Evolutionary conservation across 2,797 vertebrate species (phyloP).

Genomic region (Chloroceryle amazona): DNA sequence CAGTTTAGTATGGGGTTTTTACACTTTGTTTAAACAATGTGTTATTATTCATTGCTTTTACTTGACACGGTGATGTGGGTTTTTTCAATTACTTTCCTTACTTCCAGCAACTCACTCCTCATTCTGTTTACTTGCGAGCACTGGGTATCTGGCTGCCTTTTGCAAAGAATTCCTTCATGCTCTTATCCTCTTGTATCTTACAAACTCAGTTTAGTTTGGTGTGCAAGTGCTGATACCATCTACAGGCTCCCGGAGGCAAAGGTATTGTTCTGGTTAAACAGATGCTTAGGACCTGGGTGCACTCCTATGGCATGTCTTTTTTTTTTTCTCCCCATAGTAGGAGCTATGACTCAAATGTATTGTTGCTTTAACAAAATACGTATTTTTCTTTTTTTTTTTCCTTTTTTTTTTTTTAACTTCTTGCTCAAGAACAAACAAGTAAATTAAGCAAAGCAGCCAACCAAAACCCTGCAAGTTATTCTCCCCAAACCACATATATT

Average conservation of each 20-base stretch:
- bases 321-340: background rate
- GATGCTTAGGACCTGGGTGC: background rate
- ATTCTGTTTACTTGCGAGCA: background rate
- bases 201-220: conserved; percentile 22
- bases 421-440: background rate
- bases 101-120: background rate
- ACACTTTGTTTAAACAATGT: conserved; percentile 8
- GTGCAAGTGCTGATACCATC: conserved; percentile 9
- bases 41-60: background rate
- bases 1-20: background rate
- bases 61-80: background rate
- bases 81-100: background rate
- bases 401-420: background rate
- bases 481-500: background rate
- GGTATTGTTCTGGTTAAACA: background rate
- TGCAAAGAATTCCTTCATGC: background rate
- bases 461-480: background rate
- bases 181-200: conserved; percentile 32
- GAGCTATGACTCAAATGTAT: background rate
- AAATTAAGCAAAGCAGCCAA: background rate
- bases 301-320: background rate
- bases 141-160: background rate
- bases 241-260: conserved; percentile 4
- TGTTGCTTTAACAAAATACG: background rate
- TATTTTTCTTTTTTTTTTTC: background rate